phyloP scores from a whole-genome alignment of 2,113 vertebrate genomes.

The Gallinago paraguaiae region DNA sequence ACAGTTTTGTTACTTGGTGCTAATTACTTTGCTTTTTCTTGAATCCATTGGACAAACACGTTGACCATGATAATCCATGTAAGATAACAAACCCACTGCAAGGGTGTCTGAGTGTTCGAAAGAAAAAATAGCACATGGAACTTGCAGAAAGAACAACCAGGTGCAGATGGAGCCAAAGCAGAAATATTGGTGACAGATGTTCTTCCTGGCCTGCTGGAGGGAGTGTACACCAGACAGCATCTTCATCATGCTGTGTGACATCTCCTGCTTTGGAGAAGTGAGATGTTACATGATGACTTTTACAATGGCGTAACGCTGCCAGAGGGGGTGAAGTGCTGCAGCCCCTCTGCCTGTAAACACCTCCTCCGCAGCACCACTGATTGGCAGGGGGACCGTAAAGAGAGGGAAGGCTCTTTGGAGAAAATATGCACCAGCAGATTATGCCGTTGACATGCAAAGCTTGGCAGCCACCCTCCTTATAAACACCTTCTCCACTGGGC shows the following conservation, averaged over 20 bases:
- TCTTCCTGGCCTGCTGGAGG: constrained; percentile 42
- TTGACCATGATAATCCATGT: not conserved
- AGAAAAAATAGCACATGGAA: constrained; percentile 47
- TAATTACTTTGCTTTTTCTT: not conserved
- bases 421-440: not conserved
- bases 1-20: not conserved
- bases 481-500: not conserved
- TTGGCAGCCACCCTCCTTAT: not conserved
- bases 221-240: not conserved
- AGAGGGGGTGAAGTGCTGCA: constrained; percentile 20
- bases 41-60: not conserved
- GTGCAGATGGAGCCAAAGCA: constrained; percentile 42
- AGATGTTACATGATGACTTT: constrained; percentile 33
- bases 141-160: constrained; percentile 34
- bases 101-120: not conserved
- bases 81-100: constrained; percentile 1
- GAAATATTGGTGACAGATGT: constrained; percentile 63
- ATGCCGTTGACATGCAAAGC: not conserved
- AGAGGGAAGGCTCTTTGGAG: not conserved
- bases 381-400: constrained; percentile 14
- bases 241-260: constrained; percentile 49
- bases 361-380: not conserved
- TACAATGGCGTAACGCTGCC: not conserved
- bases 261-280: constrained; percentile 29
- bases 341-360: constrained; percentile 57